A percentile compares a stretch with the other conserved stretches of the same genome.
These are phyloP conservation scores for Lepus americanus DNA, from an alignment of 2,113 vertebrate species.

Conservation along the genomic window DNA sequence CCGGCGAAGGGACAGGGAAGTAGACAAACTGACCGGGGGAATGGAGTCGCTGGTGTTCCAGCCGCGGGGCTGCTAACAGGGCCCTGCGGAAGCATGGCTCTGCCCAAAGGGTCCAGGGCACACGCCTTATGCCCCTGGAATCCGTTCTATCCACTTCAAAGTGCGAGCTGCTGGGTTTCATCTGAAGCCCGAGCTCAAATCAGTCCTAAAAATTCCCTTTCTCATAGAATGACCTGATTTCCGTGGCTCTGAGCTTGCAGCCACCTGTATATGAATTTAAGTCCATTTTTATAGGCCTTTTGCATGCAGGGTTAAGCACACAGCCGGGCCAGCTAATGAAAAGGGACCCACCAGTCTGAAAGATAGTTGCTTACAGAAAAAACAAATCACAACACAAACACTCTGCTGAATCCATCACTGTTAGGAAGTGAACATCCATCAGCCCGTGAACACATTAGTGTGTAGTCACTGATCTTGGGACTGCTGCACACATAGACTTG, in stretches of 20 bases:
- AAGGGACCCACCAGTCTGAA: slow-evolving; percentile 82
- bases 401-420: slow-evolving; percentile 29
- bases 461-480: slow-evolving; percentile 33
- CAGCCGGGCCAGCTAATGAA: slow-evolving; percentile 83
- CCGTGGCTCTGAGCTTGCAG: neutral
- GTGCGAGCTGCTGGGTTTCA: neutral
- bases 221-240: slow-evolving; percentile 72
- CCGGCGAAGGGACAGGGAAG: slow-evolving; percentile 82
- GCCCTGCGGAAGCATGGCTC: slow-evolving; percentile 79
- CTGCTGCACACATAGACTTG: neutral
- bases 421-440: slow-evolving; percentile 59
- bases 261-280: slow-evolving; percentile 80
- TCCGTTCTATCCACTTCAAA: neutral
- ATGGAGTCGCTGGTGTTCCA: slow-evolving; percentile 81
- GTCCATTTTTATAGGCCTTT: slow-evolving; percentile 81
- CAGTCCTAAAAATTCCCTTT: neutral
- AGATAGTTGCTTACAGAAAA: slow-evolving; percentile 78
- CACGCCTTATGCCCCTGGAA: slow-evolving; percentile 52
- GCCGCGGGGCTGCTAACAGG: slow-evolving; percentile 83
- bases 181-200: neutral
- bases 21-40: slow-evolving; percentile 79
- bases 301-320: slow-evolving; percentile 81
- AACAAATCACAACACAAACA: slow-evolving; percentile 50
- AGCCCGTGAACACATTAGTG: slow-evolving; percentile 2
- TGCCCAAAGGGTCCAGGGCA: slow-evolving; percentile 53